phyloP scores from a whole-genome alignment of 2,113 vertebrate species.

The Tetrao urogallus region DNA sequence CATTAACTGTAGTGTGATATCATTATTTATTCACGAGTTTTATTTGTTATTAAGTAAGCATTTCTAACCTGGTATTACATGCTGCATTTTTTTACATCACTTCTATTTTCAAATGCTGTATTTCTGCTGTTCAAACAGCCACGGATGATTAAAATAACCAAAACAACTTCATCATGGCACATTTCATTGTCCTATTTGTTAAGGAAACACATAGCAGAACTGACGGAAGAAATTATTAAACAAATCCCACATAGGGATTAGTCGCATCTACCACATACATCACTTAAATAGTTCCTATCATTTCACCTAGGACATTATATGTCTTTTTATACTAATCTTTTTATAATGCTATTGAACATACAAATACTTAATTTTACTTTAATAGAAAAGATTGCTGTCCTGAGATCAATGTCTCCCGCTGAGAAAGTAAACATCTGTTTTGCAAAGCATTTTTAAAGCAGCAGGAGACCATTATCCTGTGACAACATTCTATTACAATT shows the following conservation, averaged over 20 bases:
- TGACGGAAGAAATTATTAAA: neutral
- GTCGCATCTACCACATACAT: neutral
- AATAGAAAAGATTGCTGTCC: conserved; percentile 49
- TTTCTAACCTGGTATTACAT: neutral
- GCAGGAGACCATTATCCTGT: conserved; percentile 52
- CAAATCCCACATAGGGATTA: neutral
- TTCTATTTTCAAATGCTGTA: conserved; percentile 31
- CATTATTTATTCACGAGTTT: neutral
- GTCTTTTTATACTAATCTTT: conserved; percentile 17
- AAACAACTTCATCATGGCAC: conserved; percentile 23
- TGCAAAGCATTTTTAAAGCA: conserved; percentile 63
- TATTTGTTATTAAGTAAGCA: neutral
- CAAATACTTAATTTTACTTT: conserved; percentile 52
- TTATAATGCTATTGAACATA: neutral
- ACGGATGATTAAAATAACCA: conserved; percentile 26
- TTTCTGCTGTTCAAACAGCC: neutral
- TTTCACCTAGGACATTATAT: neutral
- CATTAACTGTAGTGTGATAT: neutral
- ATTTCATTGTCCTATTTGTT: neutral
- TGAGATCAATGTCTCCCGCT: conserved; percentile 1
- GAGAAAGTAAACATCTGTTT: conserved; percentile 73
- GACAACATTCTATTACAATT: conserved; percentile 66
- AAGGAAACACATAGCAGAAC: neutral
- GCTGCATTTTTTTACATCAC: neutral
- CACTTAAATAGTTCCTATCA: neutral